Conservation (phyloP, 1,140 invertebrate genomes). For the Pissodes strobi region DNA sequence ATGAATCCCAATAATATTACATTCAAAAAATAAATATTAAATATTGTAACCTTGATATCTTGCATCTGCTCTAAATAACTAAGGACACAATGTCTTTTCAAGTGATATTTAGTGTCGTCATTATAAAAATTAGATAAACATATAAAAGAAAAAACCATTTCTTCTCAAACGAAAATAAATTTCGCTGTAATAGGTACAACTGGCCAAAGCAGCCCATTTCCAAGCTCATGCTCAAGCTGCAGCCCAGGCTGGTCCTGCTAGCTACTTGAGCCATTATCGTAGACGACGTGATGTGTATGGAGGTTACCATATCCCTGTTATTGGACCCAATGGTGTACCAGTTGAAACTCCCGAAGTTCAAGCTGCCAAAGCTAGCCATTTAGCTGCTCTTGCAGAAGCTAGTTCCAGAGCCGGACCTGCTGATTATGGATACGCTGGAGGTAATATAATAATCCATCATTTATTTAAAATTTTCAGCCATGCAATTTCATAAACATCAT, state of each 20-base stretch:
- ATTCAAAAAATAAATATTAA: conserved; percentile 45
- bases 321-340: conserved; percentile 49
- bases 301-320: conserved; percentile 46
- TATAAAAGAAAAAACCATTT: too few species aligned
- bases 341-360: conserved; percentile 66
- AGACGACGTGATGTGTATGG: conserved; percentile 36
- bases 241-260: conserved; percentile 40
- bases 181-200: conserved; percentile 60
- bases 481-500: too few species aligned
- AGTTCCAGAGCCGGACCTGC: conserved; percentile 17
- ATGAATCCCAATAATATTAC: too few species aligned
- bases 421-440: conserved; percentile 37
- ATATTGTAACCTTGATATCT: too few species aligned
- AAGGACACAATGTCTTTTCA: too few species aligned
- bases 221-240: conserved; percentile 61
- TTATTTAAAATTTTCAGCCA: too few species aligned
- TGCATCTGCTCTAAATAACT: too few species aligned
- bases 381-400: conserved; percentile 60
- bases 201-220: conserved; percentile 64
- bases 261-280: conserved; percentile 37
- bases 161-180: too few species aligned
- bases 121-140: too few species aligned
- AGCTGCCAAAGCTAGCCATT: conserved; percentile 63
- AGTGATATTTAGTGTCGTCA: too few species aligned
- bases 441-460: too few species aligned